Evolutionary conservation across 2,797 vertebrate species (phyloP).

Genomic region (Cyprinella venusta): DNA sequence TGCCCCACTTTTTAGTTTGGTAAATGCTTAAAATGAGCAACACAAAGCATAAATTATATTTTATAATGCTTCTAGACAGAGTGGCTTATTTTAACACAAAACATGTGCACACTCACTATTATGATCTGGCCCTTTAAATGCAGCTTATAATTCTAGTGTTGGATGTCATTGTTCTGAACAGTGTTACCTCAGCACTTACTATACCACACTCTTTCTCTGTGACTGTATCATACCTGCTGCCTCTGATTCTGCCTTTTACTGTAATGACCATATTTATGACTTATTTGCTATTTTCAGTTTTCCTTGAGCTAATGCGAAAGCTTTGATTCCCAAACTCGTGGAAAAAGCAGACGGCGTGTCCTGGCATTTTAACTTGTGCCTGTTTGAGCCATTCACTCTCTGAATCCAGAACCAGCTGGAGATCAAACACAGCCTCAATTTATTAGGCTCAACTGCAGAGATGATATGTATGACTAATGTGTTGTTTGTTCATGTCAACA

Average conservation of each 20-base stretch:
- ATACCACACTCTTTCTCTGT: slow-evolving; percentile 47
- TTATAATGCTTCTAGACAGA: slow-evolving; percentile 22
- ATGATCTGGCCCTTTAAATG: slow-evolving; percentile 30
- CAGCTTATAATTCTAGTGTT: slow-evolving; percentile 47
- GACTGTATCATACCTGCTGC: slow-evolving; percentile 53
- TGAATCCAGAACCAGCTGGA: slow-evolving; percentile 81
- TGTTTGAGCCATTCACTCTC: slow-evolving; percentile 71
- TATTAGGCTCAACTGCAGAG: slow-evolving; percentile 73
- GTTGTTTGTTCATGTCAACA: slow-evolving; percentile 80
- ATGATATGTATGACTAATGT: slow-evolving; percentile 76
- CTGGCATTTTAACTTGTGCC: slow-evolving; percentile 70
- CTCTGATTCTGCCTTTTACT: slow-evolving; percentile 67
- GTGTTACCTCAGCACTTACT: slow-evolving; percentile 48
- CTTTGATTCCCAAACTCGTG: slow-evolving; percentile 70
- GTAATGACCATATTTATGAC: slow-evolving; percentile 73
- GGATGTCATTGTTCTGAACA: slow-evolving; percentile 53
- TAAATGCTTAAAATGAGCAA: slow-evolving; percentile 2
- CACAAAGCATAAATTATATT: background rate
- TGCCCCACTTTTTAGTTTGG: background rate
- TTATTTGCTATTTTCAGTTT: slow-evolving; percentile 71
- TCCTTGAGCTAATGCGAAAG: slow-evolving; percentile 63
- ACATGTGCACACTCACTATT: background rate
- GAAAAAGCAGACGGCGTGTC: slow-evolving; percentile 65
- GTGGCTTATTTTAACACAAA: slow-evolving; percentile 30
- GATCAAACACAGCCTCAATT: slow-evolving; percentile 79